Conservation (phyloP, 35 echinoderm and acorn worm species). For the Stichopus chloronotus region DNA sequence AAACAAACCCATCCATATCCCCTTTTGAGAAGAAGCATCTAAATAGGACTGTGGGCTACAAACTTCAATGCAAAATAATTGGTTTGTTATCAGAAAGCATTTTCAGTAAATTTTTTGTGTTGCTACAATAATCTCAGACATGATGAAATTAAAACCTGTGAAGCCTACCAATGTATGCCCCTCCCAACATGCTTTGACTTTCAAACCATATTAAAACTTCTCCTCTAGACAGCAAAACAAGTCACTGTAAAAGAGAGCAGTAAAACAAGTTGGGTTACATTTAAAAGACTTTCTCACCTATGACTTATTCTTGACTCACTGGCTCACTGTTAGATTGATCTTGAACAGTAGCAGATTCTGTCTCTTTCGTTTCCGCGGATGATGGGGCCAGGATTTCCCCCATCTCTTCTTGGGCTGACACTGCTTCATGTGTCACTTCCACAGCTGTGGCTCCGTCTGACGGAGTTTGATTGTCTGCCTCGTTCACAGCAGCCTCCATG, state of each 20-base stretch:
- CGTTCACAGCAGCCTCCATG: not conserved
- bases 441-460: not conserved
- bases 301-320: not conserved
- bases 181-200: too few species aligned
- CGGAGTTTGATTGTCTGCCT: not conserved
- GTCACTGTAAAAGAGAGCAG: not conserved
- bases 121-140: too few species aligned
- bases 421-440: not conserved
- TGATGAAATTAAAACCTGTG: too few species aligned
- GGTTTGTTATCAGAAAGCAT: too few species aligned
- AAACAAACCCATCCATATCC: too few species aligned
- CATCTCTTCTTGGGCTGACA: not conserved
- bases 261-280: not conserved
- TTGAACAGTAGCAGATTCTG: not conserved
- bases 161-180: too few species aligned
- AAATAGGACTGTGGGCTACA: too few species aligned
- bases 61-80: too few species aligned
- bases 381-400: conserved; percentile 22
- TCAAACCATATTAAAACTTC: too few species aligned
- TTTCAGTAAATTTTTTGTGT: too few species aligned
- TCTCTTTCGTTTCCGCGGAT: not conserved
- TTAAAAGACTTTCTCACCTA: not conserved
- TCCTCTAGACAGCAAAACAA: too few species aligned
- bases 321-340: not conserved
- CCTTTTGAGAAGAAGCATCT: too few species aligned